These are phyloP conservation scores for Myotis yumanensis DNA, from an alignment of 2,113 vertebrate genomes.

Conservation along the genomic window DNA sequence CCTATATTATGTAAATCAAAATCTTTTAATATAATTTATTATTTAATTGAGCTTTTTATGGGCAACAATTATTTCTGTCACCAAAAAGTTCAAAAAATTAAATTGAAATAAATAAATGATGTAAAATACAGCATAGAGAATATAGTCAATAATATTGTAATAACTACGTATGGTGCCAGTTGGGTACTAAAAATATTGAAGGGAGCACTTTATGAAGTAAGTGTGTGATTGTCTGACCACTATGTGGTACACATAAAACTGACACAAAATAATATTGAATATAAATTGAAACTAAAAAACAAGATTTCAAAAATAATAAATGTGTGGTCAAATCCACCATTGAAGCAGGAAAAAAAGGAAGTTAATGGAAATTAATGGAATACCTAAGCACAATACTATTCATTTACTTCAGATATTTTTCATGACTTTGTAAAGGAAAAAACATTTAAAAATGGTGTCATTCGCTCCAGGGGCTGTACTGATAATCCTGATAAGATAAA, in stretches of 20 bases:
- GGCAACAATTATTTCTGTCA: background rate
- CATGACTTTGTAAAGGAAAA: background rate
- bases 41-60: background rate
- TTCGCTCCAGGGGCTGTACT: background rate
- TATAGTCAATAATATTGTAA: background rate
- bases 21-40: background rate
- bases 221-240: background rate
- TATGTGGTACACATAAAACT: background rate
- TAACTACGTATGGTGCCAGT: background rate
- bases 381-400: background rate
- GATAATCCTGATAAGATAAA: background rate
- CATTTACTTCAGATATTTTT: background rate
- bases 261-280: background rate
- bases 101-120: background rate
- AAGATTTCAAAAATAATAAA: background rate
- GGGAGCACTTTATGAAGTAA: background rate
- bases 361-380: background rate
- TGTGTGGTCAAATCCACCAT: background rate
- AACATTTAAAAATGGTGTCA: background rate
- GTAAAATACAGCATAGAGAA: background rate
- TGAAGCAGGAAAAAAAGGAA: background rate
- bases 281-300: background rate
- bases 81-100: background rate
- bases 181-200: background rate
- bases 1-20: background rate